Base-by-base conservation (phyloP, 2,888 invertebrate genomes). In the Mythimna vitellina region DNA sequence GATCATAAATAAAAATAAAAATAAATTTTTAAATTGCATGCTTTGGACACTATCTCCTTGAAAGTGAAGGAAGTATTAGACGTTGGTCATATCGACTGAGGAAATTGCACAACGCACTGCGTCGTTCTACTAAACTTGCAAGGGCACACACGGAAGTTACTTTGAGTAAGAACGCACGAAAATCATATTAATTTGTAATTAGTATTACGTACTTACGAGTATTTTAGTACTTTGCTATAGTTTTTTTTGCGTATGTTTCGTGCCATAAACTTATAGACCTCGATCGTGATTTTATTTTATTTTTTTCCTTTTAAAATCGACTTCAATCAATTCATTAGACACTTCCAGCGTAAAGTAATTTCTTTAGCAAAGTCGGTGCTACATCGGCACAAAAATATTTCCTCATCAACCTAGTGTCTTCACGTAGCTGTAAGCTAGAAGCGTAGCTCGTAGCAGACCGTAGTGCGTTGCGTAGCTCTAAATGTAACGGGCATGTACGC, bases 201-300 rank as follows among this genome's bases (percentile, higher is more conserved):
- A 14, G 42, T 14, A 42, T 42, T 42, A 46, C 4, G 42, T 5
- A 17, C 14, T 46, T 46, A 46, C 42, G 42, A 4, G 14, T 46
- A 17, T 17, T 57, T 58, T 35, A 29, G 54, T 46, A 66, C 51
- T 9, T 61, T 61, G 9, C 54, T 54, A 38, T 14, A 38, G 56
- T 57, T 32, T 38, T 7, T n/a, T n/a, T 49, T 51, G 17, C 32
- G 32, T 63, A 17, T 25, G 17, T 58, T 70, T 51, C 32, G 14
- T 70, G 46, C 20, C 46, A 8, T 22, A 53, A 66, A 65, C 6
- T 38, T n/a, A 29, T 20, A 60, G 3, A 57, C 1, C 17, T 9
- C 32, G 20, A 10, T 65, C 54, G 10, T 20, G 17, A n/a, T 56
- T 42, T 29, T 17, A 17, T 46, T 46, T 46, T 46, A n/a, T 9